phyloP scores from a whole-genome alignment of 2,888 invertebrate species.

The Acronicta aceris region DNA sequence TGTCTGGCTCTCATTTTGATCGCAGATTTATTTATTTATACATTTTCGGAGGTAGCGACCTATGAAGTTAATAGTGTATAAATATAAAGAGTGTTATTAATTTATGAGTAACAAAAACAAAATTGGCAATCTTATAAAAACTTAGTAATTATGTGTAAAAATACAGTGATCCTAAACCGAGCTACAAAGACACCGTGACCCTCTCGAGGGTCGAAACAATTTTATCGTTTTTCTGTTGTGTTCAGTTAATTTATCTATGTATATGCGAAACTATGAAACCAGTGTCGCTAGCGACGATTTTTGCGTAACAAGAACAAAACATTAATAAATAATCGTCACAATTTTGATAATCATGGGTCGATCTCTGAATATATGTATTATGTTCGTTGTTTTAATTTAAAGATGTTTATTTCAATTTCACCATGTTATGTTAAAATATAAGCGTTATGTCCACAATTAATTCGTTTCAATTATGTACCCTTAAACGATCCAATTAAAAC shows the following conservation, averaged over 20 bases:
- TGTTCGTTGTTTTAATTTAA: slow-evolving; percentile 88
- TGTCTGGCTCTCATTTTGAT: slow-evolving; percentile 73
- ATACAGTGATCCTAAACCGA: neutral
- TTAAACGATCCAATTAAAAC: neutral
- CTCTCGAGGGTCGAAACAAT: too few species aligned
- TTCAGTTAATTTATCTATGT: too few species aligned
- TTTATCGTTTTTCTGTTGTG: too few species aligned
- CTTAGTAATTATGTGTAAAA: neutral
- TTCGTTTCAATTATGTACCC: slow-evolving; percentile 20
- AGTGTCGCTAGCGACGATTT: neutral
- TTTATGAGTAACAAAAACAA: too few species aligned
- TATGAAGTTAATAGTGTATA: slow-evolving; percentile 6
- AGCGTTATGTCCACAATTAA: slow-evolving; percentile 84
- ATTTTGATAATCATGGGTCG: slow-evolving; percentile 39
- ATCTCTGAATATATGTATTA: slow-evolving; percentile 75
- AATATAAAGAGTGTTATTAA: too few species aligned
- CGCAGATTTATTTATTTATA: slow-evolving; percentile 58
- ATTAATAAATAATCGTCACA: neutral
- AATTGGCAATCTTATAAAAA: too few species aligned
- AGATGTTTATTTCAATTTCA: slow-evolving; percentile 88
- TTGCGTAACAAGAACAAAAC: neutral
- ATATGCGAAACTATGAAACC: neutral
- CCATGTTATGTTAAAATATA: slow-evolving; percentile 87
- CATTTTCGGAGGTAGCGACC: slow-evolving; percentile 47
- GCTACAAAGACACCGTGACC: too few species aligned